Evolutionary conservation across 2,113 vertebrate species (phyloP), one percentile per base, ranked within the genome.

Genomic region (Peucedramus taeniatus): DNA sequence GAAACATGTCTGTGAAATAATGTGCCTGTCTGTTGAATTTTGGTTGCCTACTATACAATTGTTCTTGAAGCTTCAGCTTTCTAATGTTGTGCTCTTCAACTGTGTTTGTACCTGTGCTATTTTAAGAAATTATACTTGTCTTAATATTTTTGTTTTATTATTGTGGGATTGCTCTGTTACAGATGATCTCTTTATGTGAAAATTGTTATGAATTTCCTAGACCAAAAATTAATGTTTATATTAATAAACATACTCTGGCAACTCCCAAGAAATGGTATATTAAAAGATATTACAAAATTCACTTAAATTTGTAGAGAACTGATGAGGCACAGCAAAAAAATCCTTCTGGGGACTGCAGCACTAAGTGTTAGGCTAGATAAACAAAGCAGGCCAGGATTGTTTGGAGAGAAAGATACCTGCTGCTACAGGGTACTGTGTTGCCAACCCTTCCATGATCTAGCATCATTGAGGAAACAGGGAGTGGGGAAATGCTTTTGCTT

Each of bases 161-260:
- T 39, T 84, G 74, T 91, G 69, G 22, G 61, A 89, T 76, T 87
- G 56, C 50, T 91, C 35, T 89, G 75, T 94, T 94, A 89, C 45
- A 78, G 51, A 83, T 90, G 75, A 68, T 47, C 37, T 72, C 53
- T 75, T 75, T 71, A 56, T 0, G 4, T 93, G 49, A 79, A 83
- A 94, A 87, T 39, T 94, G 93, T 94, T 27, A 59, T 56, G 26
- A 86, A 89, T 61, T 93, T 94, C 40, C 45, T 23, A 93, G 78
- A 90, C 87, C 81, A 95, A 95, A 93, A 95, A 59, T 44, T 57
- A 45, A 50, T 85, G 83, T 81, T 95, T 94, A 56, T 87, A 42
- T 90, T 71, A 95, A 97, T 96, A 97, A 97, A 97, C 33, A 87
- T 68, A 64, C 18, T 93, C 70, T 96, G 78, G 24, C 37, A 90